Evolutionary conservation across 1,140 invertebrate species (phyloP), one percentile per base, ranked within the genome.

Genomic region (Ips typographus): DNA sequence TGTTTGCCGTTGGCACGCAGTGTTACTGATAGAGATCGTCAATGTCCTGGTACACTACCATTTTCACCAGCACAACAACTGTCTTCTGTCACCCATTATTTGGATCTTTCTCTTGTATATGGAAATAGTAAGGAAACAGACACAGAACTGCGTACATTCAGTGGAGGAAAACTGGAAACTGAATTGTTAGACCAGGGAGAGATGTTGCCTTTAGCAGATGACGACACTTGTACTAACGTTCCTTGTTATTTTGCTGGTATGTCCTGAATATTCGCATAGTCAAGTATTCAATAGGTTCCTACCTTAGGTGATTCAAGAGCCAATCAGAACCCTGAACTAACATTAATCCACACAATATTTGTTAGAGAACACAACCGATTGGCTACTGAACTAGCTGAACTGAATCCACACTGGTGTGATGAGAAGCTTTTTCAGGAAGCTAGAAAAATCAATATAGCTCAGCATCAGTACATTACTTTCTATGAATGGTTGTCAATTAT

Each of bases 311-410:
- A 98, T 76, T 81, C 84, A 39, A 83, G 95, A 69, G 89, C 89
- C 0, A 98, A 98, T 82, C 95, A 98, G 78, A 93, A 93, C 74
- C 87, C 91, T 0, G 89, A 91, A 66, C 77, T 96, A 41, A 89
- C 92, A 0, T 82, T 92, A 2, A 80, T 98, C 0, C 95, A 98
- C 73, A 90, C 93, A 0, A 78, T 97, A 2, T 84, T 94, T 53
- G 82, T 96, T 62, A 84, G 96, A 67, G 92, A 98, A 78, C 96
- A 98, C 79, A 98, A 98, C 80, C 85, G 92, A 53, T 83, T 98
- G 22, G 94, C 95, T 1, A 85, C 87, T 47, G 80, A 78, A 41
- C 81, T 99, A 0, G 78, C 85, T 0, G 75, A 83, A 4, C 76
- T 97, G 1, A 98, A 98, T 82, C 91, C 92, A 0, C 90, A 93